These are phyloP conservation scores for Brachyhypopomus occidentalis DNA, from an alignment of 2,113 vertebrate genomes.

Conservation along the genomic window DNA sequence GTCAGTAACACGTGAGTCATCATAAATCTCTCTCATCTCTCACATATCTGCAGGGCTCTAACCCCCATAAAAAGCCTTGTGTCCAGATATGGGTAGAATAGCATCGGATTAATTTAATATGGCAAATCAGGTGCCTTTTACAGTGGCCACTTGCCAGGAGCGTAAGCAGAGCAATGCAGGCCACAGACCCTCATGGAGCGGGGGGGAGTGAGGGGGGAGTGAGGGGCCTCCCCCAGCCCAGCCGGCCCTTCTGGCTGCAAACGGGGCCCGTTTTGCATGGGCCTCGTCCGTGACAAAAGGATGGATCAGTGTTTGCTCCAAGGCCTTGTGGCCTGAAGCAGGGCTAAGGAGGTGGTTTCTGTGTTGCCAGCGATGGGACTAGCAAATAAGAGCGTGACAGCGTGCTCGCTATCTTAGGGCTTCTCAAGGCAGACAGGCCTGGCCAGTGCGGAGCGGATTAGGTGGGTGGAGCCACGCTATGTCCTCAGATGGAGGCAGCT, in stretches of 20 bases:
- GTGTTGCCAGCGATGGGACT: conserved; percentile 38
- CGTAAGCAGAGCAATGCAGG: background rate
- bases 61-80: conserved; percentile 10
- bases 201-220: no score
- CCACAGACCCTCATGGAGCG: background rate
- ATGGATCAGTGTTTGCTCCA: conserved; percentile 41
- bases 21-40: background rate
- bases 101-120: conserved; percentile 17
- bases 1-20: background rate
- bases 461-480: conserved; percentile 39
- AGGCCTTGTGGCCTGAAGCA: conserved; percentile 21
- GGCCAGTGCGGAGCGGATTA: conserved; percentile 40
- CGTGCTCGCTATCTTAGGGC: conserved; percentile 36
- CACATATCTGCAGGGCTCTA: conserved; percentile 13
- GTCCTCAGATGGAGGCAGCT: conserved; percentile 26
- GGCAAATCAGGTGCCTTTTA: conserved; percentile 5
- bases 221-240: background rate
- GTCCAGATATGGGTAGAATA: conserved; percentile 11
- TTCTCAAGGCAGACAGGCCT: conserved; percentile 40
- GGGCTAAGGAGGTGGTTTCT: conserved; percentile 38
- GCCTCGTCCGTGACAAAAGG: conserved; percentile 34
- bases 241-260: conserved; percentile 15
- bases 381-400: conserved; percentile 50
- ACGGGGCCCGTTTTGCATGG: conserved; percentile 24
- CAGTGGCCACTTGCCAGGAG: background rate